Percentiles rank a stretch among this genome's conserved stretches.
These are phyloP conservation scores for Drosophila albomicans DNA, from an alignment of 1,140 invertebrate species.

Conservation along the genomic window DNA sequence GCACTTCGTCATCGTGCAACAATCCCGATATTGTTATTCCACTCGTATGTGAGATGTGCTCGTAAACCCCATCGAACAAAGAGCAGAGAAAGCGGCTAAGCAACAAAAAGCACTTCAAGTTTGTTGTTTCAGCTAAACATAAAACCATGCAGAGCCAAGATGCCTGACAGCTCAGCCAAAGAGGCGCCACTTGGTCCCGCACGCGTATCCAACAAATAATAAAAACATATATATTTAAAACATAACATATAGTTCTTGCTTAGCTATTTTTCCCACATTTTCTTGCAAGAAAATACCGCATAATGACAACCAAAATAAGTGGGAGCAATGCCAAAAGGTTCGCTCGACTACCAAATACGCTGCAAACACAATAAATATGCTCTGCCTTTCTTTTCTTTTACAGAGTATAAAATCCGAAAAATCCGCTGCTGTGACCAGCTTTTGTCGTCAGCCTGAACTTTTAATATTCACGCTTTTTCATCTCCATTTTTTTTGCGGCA, in stretches of 20 bases:
- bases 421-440: background rate
- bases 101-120: slow-evolving; percentile 28
- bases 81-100: slow-evolving; percentile 5
- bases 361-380: background rate
- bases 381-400: background rate
- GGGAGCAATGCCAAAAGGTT: background rate
- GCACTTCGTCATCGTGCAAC: background rate
- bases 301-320: slow-evolving; percentile 25
- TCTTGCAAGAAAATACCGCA: slow-evolving; percentile 24
- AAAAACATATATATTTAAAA: slow-evolving; percentile 35
- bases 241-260: background rate
- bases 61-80: slow-evolving; percentile 15
- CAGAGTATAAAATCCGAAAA: background rate
- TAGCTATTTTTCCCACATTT: background rate
- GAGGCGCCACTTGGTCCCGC: slow-evolving; percentile 31
- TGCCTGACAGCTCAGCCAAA: slow-evolving; percentile 17
- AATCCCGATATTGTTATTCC: slow-evolving; percentile 25
- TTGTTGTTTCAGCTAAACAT: slow-evolving; percentile 23
- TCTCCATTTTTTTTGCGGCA: background rate
- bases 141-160: slow-evolving; percentile 6
- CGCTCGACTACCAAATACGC: background rate
- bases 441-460: slow-evolving; percentile 17
- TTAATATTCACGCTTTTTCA: slow-evolving; percentile 19
- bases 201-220: slow-evolving; percentile 20
- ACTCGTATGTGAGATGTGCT: slow-evolving; percentile 14